Conservation (phyloP, 1,140 invertebrate species). For the Microvelia longipes region DNA sequence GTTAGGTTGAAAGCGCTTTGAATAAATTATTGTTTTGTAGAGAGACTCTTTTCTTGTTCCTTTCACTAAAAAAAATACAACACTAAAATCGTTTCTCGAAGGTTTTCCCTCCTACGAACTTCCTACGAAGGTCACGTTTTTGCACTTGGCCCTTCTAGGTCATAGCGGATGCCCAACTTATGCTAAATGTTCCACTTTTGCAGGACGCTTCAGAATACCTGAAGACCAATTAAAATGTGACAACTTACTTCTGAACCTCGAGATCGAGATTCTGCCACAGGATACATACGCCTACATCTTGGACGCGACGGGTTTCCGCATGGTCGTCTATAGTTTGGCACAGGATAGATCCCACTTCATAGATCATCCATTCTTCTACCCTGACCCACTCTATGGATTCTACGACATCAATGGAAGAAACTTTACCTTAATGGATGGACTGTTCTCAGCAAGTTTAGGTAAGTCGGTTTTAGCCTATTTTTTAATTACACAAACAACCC, state of each 20-base stretch:
- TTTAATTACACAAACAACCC: not conserved
- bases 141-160: too few relatives aligned
- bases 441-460: conserved; percentile 15
- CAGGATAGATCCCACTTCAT: conserved; percentile 11
- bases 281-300: conserved; percentile 11
- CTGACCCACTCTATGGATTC: conserved; percentile 13
- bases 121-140: too few relatives aligned
- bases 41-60: too few relatives aligned
- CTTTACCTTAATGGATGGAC: conserved; percentile 17
- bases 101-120: too few relatives aligned
- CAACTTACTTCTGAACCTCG: not conserved
- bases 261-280: not conserved
- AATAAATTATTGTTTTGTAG: too few relatives aligned
- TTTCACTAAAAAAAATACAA: too few relatives aligned
- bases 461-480: too few relatives aligned
- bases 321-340: conserved; percentile 13
- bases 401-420: conserved; percentile 14
- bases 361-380: conserved; percentile 16
- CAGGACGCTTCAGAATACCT: not conserved
- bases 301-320: conserved; percentile 4
- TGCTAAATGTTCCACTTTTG: too few relatives aligned
- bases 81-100: too few relatives aligned
- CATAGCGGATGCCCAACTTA: too few relatives aligned
- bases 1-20: too few relatives aligned
- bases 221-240: not conserved